These are phyloP conservation scores for Lypha dubia DNA, from an alignment of 2,888 invertebrate species.

Conservation along the genomic window DNA sequence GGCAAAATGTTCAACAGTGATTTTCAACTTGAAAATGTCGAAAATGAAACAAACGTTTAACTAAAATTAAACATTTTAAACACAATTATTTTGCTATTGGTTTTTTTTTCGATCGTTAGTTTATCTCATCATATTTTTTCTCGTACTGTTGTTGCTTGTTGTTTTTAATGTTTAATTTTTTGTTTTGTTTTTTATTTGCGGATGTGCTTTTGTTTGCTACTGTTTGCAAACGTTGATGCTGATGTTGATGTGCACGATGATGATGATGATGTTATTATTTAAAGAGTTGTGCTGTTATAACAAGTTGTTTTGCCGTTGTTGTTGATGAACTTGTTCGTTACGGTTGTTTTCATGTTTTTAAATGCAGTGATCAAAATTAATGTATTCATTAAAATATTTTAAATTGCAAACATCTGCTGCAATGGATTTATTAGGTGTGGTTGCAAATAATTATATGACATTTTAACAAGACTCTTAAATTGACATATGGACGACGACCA, in stretches of 20 bases:
- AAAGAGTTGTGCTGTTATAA: slow-evolving; percentile 20
- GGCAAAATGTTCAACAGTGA: slow-evolving; percentile 31
- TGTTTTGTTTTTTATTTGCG: slow-evolving; percentile 43
- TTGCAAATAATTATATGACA: no score
- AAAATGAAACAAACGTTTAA: slow-evolving; percentile 27
- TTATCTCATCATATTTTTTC: slow-evolving; percentile 15
- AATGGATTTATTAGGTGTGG: no score
- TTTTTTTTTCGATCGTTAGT: neutral
- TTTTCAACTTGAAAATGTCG: slow-evolving; percentile 49
- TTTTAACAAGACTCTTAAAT: no score
- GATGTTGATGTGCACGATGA: neutral
- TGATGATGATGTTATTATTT: slow-evolving; percentile 17
- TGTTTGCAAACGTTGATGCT: slow-evolving; percentile 34
- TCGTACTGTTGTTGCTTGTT: slow-evolving; percentile 1
- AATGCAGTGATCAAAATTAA: neutral
- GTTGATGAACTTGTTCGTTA: slow-evolving; percentile 46
- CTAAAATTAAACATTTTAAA: slow-evolving; percentile 32
- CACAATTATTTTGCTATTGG: slow-evolving; percentile 18
- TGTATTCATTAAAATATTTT: neutral
- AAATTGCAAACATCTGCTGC: no score
- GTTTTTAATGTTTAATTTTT: neutral
- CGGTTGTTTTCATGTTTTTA: neutral
- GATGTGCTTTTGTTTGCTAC: slow-evolving; percentile 57
- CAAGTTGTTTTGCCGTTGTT: slow-evolving; percentile 20
- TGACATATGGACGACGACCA: no score